These are phyloP conservation scores for Rhagophthalmus giganteus DNA, from an alignment of 2,888 invertebrate genomes.

Conservation along the genomic window DNA sequence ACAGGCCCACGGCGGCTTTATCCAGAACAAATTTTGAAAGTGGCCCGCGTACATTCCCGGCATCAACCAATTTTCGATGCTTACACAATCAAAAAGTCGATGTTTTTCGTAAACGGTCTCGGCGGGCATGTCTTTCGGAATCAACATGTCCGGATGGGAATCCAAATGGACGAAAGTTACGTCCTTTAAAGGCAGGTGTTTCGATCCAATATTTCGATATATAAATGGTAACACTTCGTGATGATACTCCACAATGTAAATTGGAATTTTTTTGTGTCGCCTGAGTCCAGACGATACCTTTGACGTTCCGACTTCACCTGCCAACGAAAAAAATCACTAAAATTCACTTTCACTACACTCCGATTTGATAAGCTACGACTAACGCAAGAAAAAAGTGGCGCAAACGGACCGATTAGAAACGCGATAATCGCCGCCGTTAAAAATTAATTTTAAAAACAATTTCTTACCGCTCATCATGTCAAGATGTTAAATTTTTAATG, in stretches of 20 bases:
- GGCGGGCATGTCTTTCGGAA: constrained; percentile 76
- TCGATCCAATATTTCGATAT: constrained; percentile 77
- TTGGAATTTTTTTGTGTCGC: constrained; percentile 68
- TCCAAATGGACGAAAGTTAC: constrained; percentile 84
- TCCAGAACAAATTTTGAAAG: constrained; percentile 77
- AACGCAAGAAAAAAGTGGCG: too few species aligned
- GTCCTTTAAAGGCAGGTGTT: constrained; percentile 76
- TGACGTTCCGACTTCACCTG: constrained; percentile 36
- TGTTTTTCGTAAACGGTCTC: constrained; percentile 74
- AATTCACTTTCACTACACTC: constrained; percentile 20
- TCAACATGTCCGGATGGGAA: constrained; percentile 89
- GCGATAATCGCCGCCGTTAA: too few species aligned
- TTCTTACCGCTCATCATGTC: constrained; percentile 12
- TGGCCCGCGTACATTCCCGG: constrained; percentile 87
- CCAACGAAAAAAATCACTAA: constrained; percentile 40
- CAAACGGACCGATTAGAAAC: too few species aligned
- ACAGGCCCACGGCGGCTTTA: constrained; percentile 87
- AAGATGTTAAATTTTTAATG: too few species aligned
- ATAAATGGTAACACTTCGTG: constrained; percentile 78
- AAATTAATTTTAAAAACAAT: background rate
- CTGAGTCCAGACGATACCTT: constrained; percentile 46
- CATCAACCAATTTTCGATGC: constrained; percentile 94
- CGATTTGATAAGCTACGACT: background rate
- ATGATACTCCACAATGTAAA: constrained; percentile 79
- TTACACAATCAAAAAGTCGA: constrained; percentile 68